Evolutionary conservation across 30 jellyfish, hydroid and myxozoan species (phyloP).

Genomic region (Hydra vulgaris): DNA sequence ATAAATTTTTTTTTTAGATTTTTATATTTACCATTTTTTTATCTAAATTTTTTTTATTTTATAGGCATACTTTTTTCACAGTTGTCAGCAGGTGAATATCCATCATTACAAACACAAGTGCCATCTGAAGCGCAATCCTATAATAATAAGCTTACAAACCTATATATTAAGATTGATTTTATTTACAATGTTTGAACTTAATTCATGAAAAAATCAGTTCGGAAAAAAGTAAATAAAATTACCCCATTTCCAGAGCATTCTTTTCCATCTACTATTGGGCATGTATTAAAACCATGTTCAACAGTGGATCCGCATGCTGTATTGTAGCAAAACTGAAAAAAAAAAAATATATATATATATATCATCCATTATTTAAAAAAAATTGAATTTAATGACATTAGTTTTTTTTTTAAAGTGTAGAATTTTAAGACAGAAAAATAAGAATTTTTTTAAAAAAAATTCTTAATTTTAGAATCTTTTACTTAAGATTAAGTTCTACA

Average conservation of each 20-base stretch:
- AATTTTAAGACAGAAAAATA: too few species aligned
- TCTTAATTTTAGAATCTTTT: too few species aligned
- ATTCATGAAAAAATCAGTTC: not conserved
- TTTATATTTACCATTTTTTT: too few species aligned
- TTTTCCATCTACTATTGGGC: constrained; percentile 4
- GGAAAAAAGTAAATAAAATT: not conserved
- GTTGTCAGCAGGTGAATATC: constrained; percentile 13
- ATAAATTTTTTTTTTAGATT: too few species aligned
- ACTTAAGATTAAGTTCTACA: too few species aligned
- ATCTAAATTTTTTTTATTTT: not conserved
- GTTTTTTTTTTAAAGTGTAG: too few species aligned
- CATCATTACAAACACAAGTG: constrained; percentile 15
- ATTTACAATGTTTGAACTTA: not conserved
- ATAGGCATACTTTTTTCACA: constrained; percentile 10
- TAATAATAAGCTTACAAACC: not conserved
- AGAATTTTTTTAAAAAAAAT: too few species aligned
- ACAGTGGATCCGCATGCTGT: constrained; percentile 17
- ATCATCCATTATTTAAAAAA: too few species aligned
- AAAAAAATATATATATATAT: too few species aligned
- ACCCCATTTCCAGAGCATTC: constrained; percentile 33
- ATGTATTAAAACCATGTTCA: constrained; percentile 18
- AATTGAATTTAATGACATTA: too few species aligned
- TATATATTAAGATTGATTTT: not conserved
- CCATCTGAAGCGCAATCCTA: constrained; percentile 24
- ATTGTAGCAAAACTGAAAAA: constrained; percentile 7